phyloP scores from a whole-genome alignment of 2,113 vertebrate genomes.

The Ariopsis seemanni region DNA sequence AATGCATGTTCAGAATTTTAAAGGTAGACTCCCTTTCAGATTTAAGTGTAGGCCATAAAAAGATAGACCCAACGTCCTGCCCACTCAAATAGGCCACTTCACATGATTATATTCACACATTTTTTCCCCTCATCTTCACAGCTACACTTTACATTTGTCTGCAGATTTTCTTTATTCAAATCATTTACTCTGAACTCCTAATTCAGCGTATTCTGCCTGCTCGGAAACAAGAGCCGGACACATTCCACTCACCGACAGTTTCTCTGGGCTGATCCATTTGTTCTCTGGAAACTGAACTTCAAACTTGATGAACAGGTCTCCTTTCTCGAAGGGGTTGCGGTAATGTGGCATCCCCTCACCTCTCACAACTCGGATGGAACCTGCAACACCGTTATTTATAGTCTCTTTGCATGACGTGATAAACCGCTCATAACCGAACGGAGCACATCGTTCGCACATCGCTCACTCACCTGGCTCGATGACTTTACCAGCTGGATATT shows the following conservation, averaged over 20 bases:
- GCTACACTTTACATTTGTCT: background rate
- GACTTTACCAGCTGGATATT: slow-evolving; percentile 96
- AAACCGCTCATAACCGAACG: too few species aligned
- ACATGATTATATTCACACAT: too few species aligned
- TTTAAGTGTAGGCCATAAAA: too few species aligned
- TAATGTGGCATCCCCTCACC: slow-evolving; percentile 98
- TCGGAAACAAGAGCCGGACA: background rate
- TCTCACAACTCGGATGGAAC: slow-evolving; percentile 87
- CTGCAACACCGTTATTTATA: slow-evolving; percentile 61
- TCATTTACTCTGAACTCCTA: too few species aligned
- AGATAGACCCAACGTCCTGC: too few species aligned
- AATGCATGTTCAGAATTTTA: too few species aligned
- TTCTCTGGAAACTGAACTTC: slow-evolving; percentile 98
- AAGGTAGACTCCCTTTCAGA: too few species aligned
- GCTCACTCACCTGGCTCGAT: slow-evolving; percentile 88
- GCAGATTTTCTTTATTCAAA: background rate
- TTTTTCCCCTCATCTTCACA: background rate
- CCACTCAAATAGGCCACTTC: background rate
- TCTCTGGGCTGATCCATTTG: slow-evolving; percentile 97
- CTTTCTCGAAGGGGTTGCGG: slow-evolving; percentile 97
- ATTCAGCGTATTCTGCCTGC: too few species aligned
- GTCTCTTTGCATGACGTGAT: background rate
- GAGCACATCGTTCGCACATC: background rate
- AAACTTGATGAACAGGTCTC: slow-evolving; percentile 96
- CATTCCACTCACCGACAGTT: slow-evolving; percentile 82